Evolutionary conservation across 2,113 vertebrate species (phyloP).

Genomic region (Typhlomys cinereus): DNA sequence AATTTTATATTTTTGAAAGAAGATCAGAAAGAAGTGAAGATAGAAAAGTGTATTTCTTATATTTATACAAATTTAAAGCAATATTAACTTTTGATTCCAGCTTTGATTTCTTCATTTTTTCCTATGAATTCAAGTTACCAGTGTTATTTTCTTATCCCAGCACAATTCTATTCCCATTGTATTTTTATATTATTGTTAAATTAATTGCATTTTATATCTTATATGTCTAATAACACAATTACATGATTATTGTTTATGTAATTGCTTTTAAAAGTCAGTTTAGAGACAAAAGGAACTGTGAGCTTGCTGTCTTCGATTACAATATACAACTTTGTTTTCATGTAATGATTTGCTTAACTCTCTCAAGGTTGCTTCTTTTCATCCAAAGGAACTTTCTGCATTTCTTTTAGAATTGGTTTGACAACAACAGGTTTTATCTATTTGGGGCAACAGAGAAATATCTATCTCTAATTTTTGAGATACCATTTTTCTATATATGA

Average conservation of each 20-base stretch:
- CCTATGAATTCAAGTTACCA: background rate
- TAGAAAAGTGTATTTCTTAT: background rate
- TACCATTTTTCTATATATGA: background rate
- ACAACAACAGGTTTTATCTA: background rate
- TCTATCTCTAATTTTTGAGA: background rate
- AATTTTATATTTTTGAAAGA: background rate
- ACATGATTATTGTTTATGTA: slow-evolving; percentile 10
- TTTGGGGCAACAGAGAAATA: background rate
- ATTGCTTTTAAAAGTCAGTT: background rate
- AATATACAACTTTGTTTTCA: background rate
- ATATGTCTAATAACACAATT: background rate
- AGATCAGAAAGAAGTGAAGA: too few relatives aligned
- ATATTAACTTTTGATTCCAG: background rate
- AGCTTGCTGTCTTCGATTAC: background rate
- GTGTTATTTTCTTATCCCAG: background rate
- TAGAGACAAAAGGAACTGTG: background rate
- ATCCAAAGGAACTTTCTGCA: background rate
- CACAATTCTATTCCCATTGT: background rate
- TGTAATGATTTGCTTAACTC: background rate
- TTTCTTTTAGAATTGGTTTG: background rate
- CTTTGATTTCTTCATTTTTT: background rate
- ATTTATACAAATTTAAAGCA: background rate
- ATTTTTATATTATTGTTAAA: background rate
- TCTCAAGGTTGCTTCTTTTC: background rate
- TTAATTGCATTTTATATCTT: background rate